A percentile compares a stretch with the other conserved stretches of the same genome.
phyloP scores from a whole-genome alignment of 2,797 vertebrate genomes.

The Enteromius trimaculatus region DNA sequence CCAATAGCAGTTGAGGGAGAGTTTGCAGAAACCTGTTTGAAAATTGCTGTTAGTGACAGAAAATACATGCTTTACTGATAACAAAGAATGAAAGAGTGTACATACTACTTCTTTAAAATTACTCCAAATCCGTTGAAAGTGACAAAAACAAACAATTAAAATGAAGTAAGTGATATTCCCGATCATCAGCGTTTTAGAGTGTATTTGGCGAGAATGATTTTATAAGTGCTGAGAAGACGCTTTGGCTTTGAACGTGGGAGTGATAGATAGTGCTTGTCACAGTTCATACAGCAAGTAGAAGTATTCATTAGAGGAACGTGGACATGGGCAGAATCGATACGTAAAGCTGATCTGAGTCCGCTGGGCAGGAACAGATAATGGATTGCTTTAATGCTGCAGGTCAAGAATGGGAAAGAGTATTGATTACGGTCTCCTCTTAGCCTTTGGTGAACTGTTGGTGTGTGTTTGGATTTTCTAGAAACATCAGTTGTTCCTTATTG shows the following conservation, averaged over 20 bases:
- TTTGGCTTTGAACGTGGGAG: not conserved
- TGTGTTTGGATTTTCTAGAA: not conserved
- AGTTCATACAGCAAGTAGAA: not conserved
- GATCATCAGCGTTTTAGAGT: not conserved
- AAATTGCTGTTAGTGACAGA: not conserved
- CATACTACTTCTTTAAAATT: not conserved
- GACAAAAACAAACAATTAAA: not conserved
- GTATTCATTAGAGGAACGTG: constrained; percentile 21
- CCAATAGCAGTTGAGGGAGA: not conserved
- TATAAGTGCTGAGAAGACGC: constrained; percentile 18
- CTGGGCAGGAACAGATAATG: constrained; percentile 18
- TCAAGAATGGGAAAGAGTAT: constrained; percentile 34
- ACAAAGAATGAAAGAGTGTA: not conserved
- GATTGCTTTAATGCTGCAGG: constrained; percentile 34
- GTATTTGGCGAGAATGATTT: not conserved
- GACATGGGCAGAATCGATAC: constrained; percentile 17
- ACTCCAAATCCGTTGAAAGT: not conserved
- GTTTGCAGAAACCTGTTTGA: not conserved
- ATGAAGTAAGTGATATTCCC: not conserved
- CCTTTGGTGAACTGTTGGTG: constrained; percentile 4
- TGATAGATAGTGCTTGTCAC: constrained; percentile 21
- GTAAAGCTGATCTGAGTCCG: constrained; percentile 11
- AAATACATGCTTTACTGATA: not conserved
- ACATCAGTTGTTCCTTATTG: not conserved
- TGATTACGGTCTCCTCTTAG: constrained; percentile 8